A percentile compares a stretch with the other conserved stretches of the same genome.
phyloP scores from a whole-genome alignment of 2,888 invertebrate species.

The Megamerina dolium region DNA sequence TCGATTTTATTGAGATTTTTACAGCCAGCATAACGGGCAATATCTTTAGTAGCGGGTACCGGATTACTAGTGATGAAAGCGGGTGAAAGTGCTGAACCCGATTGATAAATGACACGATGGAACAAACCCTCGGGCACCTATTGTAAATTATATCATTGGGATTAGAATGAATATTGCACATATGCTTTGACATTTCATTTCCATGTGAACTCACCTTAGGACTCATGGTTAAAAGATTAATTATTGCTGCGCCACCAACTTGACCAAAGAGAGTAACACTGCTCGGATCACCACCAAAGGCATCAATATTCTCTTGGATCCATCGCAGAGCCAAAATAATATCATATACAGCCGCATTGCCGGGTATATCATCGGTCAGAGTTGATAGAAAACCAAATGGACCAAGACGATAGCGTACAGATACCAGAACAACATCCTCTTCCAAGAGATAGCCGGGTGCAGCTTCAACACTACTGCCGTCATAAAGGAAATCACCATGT shows the following conservation, averaged over 20 bases:
- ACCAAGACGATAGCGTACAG: constrained; percentile 52
- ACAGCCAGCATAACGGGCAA: constrained; percentile 45
- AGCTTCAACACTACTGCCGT: constrained; percentile 41
- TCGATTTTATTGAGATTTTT: constrained; percentile 34
- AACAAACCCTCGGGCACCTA: constrained; percentile 48
- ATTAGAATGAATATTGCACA: neutral
- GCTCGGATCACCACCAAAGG: constrained; percentile 52
- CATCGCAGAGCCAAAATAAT: constrained; percentile 52
- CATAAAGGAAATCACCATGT: constrained; percentile 49
- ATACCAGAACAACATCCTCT: constrained; percentile 50
- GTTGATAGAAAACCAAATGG: constrained; percentile 54
- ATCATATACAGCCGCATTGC: constrained; percentile 54
- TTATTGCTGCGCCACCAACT: constrained; percentile 52
- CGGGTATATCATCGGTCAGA: constrained; percentile 51
- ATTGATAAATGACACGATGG: constrained; percentile 53
- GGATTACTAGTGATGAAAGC: constrained; percentile 51
- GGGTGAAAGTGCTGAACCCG: constrained; percentile 52
- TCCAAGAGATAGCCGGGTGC: constrained; percentile 49
- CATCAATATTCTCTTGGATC: constrained; percentile 50
- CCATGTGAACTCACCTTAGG: constrained; percentile 43
- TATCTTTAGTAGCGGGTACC: constrained; percentile 37
- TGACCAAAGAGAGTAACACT: constrained; percentile 54
- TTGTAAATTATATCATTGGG: constrained; percentile 10
- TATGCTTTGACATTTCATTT: constrained; percentile 40
- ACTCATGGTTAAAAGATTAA: constrained; percentile 50